Conservation (phyloP, 2,888 invertebrate genomes). For the Deroplatys truncata region DNA sequence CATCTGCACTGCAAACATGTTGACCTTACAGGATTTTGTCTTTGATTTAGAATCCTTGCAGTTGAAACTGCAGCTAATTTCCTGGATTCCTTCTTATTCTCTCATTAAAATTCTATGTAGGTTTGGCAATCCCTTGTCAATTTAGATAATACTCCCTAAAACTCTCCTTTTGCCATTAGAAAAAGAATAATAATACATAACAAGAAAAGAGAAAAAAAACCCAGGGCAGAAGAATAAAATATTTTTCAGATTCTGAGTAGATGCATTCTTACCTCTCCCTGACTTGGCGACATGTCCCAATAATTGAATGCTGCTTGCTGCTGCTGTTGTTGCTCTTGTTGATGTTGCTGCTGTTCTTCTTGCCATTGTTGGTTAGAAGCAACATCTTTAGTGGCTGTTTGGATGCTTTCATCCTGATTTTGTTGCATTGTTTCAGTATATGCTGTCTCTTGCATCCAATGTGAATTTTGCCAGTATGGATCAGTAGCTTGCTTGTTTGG, state of each 20-base stretch:
- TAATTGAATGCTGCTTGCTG: slow-evolving; percentile 10
- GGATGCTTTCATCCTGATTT: slow-evolving; percentile 25
- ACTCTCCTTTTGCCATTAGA: background rate
- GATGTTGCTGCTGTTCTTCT: slow-evolving; percentile 33
- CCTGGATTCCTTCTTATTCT: too few relatives aligned
- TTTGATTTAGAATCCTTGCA: too few relatives aligned
- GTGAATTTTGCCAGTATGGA: background rate
- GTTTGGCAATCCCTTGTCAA: too few relatives aligned
- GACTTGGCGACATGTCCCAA: slow-evolving; percentile 11
- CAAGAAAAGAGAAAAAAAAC: background rate
- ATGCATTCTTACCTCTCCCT: slow-evolving; percentile 17
- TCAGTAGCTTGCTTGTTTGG: background rate
- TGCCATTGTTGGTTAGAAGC: slow-evolving; percentile 30
- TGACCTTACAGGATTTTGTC: too few relatives aligned
- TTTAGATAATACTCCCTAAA: background rate
- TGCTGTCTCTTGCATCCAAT: background rate
- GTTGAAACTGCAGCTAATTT: too few relatives aligned
- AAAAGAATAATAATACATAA: background rate
- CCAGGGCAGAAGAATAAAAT: background rate
- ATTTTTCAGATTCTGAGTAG: background rate
- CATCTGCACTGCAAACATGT: too few relatives aligned
- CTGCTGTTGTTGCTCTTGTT: slow-evolving; percentile 29
- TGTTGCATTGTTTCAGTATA: background rate
- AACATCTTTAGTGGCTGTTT: slow-evolving; percentile 28
- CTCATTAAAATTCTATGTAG: too few relatives aligned